These are phyloP conservation scores for Puntigrus tetrazona DNA, from an alignment of 2,113 vertebrate genomes.

Conservation along the genomic window DNA sequence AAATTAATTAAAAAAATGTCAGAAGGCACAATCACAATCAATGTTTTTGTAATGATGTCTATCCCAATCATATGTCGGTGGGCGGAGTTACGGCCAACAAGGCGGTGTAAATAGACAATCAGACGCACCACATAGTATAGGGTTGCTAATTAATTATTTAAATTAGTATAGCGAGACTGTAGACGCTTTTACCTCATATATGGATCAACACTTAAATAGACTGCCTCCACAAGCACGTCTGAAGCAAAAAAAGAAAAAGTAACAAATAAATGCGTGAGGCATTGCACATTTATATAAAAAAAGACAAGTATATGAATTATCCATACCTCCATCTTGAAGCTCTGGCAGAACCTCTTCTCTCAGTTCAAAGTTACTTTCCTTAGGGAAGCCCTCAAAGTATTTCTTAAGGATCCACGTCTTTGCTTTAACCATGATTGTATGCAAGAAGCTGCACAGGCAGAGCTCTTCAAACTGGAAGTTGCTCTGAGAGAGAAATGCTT, in stretches of 20 bases:
- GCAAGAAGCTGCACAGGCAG: not conserved
- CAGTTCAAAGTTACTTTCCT: conserved; percentile 79
- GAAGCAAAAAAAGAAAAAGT: conserved; percentile 62
- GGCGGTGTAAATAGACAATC: too few species aligned
- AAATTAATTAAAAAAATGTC: too few species aligned
- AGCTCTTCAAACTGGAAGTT: conserved; percentile 8
- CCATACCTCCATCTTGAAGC: conserved; percentile 83
- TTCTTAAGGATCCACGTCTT: conserved; percentile 80
- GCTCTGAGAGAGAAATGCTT: not conserved
- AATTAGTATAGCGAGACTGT: too few species aligned
- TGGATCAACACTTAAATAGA: conserved; percentile 87
- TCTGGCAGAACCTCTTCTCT: conserved; percentile 77
- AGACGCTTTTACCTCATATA: conserved; percentile 83
- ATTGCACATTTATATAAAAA: not conserved
- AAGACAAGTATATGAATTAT: not conserved
- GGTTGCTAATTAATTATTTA: too few species aligned
- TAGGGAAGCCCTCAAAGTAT: conserved; percentile 82
- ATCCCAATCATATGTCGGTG: too few species aligned
- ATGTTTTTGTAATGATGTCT: too few species aligned
- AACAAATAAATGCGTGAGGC: not conserved
- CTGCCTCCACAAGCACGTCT: conserved; percentile 87
- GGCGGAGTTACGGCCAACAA: too few species aligned
- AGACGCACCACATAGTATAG: too few species aligned
- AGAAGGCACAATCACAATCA: too few species aligned
- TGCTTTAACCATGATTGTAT: conserved; percentile 75